Evolutionary conservation across 2,113 vertebrate genomes (phyloP).

Genomic region (Mastomys natalensis): DNA sequence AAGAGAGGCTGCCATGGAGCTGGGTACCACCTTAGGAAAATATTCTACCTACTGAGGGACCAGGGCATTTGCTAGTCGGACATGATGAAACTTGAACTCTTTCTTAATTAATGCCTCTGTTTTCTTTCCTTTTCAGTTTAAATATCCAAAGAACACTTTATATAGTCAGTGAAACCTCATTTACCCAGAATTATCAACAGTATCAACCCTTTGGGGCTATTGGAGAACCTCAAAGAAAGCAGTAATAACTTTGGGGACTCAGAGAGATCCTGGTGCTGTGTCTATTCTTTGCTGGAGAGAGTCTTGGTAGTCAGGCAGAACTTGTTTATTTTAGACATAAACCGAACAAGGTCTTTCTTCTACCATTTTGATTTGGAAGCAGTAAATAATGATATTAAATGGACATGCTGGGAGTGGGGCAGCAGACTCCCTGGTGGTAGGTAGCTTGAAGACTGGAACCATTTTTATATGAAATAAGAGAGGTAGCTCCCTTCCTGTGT

Average conservation of each 20-base stretch:
- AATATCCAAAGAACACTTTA: background rate
- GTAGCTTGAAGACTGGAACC: conserved; percentile 17
- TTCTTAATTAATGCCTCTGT: background rate
- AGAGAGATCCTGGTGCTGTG: background rate
- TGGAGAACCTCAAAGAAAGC: background rate
- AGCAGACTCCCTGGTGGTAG: conserved; percentile 45
- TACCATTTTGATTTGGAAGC: conserved; percentile 36
- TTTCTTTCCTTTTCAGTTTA: background rate
- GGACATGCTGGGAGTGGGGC: background rate
- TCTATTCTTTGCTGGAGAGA: background rate
- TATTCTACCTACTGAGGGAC: background rate
- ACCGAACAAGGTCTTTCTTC: background rate
- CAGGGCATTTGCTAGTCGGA: background rate
- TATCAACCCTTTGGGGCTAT: background rate
- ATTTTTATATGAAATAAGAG: conserved; percentile 10
- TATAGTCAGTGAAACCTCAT: background rate
- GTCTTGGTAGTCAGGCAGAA: background rate
- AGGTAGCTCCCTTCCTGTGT: background rate
- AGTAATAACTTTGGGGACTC: background rate
- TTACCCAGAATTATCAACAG: background rate
- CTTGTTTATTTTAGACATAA: background rate
- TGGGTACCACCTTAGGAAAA: background rate
- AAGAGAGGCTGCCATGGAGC: background rate
- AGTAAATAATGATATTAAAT: background rate
- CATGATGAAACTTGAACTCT: background rate